Evolutionary conservation across 2,888 invertebrate genomes (phyloP), one percentile per base, ranked within the genome.

Genomic region (Clanis bilineata): DNA sequence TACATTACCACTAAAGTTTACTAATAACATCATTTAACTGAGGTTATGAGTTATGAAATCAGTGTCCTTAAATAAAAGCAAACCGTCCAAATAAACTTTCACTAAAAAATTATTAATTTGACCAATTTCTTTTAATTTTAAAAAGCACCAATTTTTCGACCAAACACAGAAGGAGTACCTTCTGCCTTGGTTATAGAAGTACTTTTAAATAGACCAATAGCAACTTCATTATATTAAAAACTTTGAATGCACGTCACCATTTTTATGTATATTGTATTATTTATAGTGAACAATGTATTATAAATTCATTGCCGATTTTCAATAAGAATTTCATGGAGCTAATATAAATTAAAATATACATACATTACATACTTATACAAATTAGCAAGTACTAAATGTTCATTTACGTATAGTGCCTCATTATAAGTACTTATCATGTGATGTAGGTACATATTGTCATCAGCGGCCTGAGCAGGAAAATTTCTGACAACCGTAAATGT

Each of bases 361-460:
- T 45, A 45, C 12, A 45, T 18, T 10, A 18, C 23, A 23, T 2
- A 45, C 23, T 23, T 23, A n/a, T 25, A 25, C 0, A 0, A 23
- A 44, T 44, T 12, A 7, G 12, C 21, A 22, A 44, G 12, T 22
- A 12, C 12, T 43, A 44, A 12, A 44, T 22, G 10, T 44, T 22
- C 44, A 21, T 18, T 5, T 23, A 28, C 25, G 9, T 28, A 47
- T 47, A 28, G 47, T 47, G 47, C 47, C 47, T 47, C 47, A n/a
- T 28, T 28, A n/a, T 47, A 47, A 45, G 25, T 45, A 25, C 15
- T 28, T 47, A 47, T 28, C 28, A 47, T 47, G 15, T 47, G 25
- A 47, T 47, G 47, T 47, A 47, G 28, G 28, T 28, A 15, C 47
- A 25, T 47, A 47, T 47, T 47, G 47, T 47, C 47, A 47, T 23